Evolutionary conservation across 2,888 invertebrate genomes (phyloP), one percentile per base, ranked within the genome.

Genomic region (Lobophora halterata): DNA sequence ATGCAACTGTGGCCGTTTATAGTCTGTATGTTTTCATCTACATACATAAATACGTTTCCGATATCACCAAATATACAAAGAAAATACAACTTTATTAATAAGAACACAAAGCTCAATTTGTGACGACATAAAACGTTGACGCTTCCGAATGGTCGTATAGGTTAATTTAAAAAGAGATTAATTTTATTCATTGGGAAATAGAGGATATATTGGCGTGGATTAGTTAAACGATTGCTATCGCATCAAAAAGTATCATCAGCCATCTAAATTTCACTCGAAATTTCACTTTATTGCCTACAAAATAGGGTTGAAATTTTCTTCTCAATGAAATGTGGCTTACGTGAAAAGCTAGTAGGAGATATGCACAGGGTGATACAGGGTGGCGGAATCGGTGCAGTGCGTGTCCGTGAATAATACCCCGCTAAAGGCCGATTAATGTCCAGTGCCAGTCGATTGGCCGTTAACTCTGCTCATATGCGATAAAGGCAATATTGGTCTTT

Each of bases 321-420:
- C 33, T 19, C 2, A 2, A 3, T 14, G 37, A 17, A 8, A 49
- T 40, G 52, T 54, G 45, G 37, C 16, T 19, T 35, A 46, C 50
- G 43, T n/a, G n/a, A n/a, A n/a, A n/a, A n/a, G n/a, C n/a, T n/a
- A n/a, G n/a, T n/a, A n/a, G 52, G 42, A 35, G 39, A 24, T 37
- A 49, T 59, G 47, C 56, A 57, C 49, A 51, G 73, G 74, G 70
- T 72, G 72, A 66, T 66, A 65, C 73, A 67, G 78, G 76, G 72
- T 75, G 77, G 74, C 53, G 61, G 72, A 65, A 69, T 66, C 69
- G 66, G 57, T 75, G 82, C 81, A 78, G 78, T 77, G 81, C 87
- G 83, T 87, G 86, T 66, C 77, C 63, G 75, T 85, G 87, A 87
- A 87, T 87, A 87, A 87, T 86, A 79, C 70, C 74, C 74, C 81